Base-by-base conservation (phyloP, 2,888 invertebrate species). In the Masnerella sp. region DNA sequence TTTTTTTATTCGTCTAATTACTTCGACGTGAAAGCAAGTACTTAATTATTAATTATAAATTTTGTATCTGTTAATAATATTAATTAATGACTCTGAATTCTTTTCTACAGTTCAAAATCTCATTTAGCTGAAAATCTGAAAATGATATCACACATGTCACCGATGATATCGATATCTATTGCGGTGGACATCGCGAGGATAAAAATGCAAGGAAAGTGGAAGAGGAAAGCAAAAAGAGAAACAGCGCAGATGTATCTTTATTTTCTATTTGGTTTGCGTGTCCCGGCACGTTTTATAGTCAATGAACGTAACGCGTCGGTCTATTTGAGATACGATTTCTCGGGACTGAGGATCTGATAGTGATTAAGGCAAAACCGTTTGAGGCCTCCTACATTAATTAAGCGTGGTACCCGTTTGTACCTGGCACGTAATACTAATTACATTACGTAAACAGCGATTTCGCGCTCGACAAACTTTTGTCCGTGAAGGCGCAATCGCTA, bases 391-490 rank as follows among this genome's bases (percentile, higher is more conserved):
- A 69, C 69, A 69, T 70, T 65, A 74, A 74, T 74, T 69, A 69
- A 70, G 59, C 61, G 61, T 69, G 65, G 74, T 65, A 47, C 52
- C 51, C 69, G 74, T 68, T 74, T 69, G 74, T 69, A 74, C 62
- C 69, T 74, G 54, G 74, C 65, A 74, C 74, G 74, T 74, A 74
- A 61, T 52, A 61, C 74, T 74, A 70, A 74, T 74, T 74, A 51
- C 65, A 56, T 74, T 70, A 70, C 69, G 69, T 69, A 74, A 67
- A 65, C 67, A 58, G 34, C 67, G 65, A 71, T 70, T 74, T 70
- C 70, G 70, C 74, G 70, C 74, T 74, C 65, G 74, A 74, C 74
- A 70, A 74, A 74, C 70, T 70, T 61, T 74, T 74, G 74, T 62
- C 74, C 70, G 67, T 70, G 74, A 74, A 74, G 70, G 74, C 45